These are phyloP conservation scores for Diplodus sargus DNA, from an alignment of 2,797 vertebrate genomes.

Conservation along the genomic window DNA sequence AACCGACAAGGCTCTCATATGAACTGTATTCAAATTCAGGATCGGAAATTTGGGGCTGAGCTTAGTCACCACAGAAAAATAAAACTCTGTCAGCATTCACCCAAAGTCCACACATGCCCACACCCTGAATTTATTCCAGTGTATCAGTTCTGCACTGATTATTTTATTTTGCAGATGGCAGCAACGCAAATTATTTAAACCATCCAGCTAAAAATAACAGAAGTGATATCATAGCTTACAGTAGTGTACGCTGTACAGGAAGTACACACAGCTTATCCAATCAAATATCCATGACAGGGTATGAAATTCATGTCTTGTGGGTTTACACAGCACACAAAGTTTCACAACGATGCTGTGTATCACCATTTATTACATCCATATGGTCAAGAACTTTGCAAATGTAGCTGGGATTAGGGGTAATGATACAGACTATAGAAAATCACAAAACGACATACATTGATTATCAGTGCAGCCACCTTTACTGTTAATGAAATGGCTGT, in stretches of 20 bases:
- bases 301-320: constrained; percentile 29
- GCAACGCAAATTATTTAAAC: constrained; percentile 67
- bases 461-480: constrained; percentile 4
- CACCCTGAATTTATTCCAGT: constrained; percentile 32
- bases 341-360: constrained; percentile 24
- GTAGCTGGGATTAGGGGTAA: constrained; percentile 34
- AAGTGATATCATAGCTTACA: constrained; percentile 56
- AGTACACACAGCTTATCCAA: constrained; percentile 32
- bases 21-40: constrained; percentile 35
- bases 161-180: constrained; percentile 58
- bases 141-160: constrained; percentile 43
- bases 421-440: constrained; percentile 14
- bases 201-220: constrained; percentile 71
- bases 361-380: constrained; percentile 39
- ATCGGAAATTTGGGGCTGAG: constrained; percentile 17
- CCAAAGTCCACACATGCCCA: constrained; percentile 27
- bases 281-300: constrained; percentile 55
- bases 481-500: constrained; percentile 1
- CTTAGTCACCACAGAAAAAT: constrained; percentile 28
- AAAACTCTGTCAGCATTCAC: constrained; percentile 19
- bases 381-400: constrained; percentile 37
- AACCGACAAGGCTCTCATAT: constrained; percentile 80
- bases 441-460: not conserved
- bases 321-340: constrained; percentile 42
- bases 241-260: constrained; percentile 36